Evolutionary conservation across 53 echinoderm and acorn worm genomes (phyloP).

Genomic region (Temnopleurus reevesii): DNA sequence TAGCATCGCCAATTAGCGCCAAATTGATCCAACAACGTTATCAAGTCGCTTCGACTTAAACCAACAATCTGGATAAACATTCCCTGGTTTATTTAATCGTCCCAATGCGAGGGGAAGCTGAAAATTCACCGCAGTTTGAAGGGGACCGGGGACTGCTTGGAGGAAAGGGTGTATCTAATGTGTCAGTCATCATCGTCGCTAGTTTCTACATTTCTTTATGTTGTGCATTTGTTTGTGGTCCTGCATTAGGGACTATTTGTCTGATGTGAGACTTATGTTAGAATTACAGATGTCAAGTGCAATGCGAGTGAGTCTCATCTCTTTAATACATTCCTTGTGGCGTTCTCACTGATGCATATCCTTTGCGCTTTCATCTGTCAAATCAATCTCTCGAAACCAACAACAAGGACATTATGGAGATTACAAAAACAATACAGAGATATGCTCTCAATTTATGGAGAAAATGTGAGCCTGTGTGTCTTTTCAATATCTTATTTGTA

Average conservation of each 20-base stretch:
- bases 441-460: too few relatives aligned
- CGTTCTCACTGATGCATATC: not conserved
- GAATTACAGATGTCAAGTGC: conserved; percentile 15
- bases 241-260: not conserved
- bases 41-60: conserved; percentile 31
- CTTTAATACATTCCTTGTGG: conserved; percentile 3
- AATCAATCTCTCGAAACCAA: not conserved
- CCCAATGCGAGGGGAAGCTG: not conserved
- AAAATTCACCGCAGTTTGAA: conserved; percentile 6
- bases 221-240: conserved; percentile 23
- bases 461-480: too few relatives aligned
- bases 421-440: too few relatives aligned
- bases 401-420: too few relatives aligned
- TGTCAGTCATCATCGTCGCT: not conserved
- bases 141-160: not conserved
- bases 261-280: conserved; percentile 30
- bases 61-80: conserved; percentile 2
- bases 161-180: conserved; percentile 6
- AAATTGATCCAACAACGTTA: conserved; percentile 35
- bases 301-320: not conserved
- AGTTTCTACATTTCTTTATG: conserved; percentile 7
- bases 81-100: conserved; percentile 24
- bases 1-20: conserved; percentile 16
- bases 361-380: not conserved
- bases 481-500: too few relatives aligned